Percentiles rank a stretch among this genome's conserved stretches.
phyloP scores from a whole-genome alignment of 2,113 vertebrate genomes.

The Actenoides hombroni region DNA sequence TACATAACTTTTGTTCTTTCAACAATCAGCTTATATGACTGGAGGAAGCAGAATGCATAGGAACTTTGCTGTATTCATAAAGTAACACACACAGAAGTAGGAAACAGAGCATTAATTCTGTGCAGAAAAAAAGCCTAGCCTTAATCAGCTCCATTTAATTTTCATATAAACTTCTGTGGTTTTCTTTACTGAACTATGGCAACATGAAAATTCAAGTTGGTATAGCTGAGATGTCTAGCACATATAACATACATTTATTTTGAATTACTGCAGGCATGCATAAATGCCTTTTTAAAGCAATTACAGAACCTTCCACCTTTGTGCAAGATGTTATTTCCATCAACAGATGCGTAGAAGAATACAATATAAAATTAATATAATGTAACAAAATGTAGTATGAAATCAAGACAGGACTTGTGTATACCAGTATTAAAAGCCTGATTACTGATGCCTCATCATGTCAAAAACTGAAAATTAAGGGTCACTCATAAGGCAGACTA shows the following conservation, averaged over 20 bases:
- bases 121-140: background rate
- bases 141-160: background rate
- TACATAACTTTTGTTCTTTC: background rate
- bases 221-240: background rate
- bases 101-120: background rate
- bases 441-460: background rate
- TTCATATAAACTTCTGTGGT: background rate
- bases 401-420: background rate
- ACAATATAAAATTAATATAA: background rate
- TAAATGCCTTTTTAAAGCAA: background rate
- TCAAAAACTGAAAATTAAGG: slow-evolving; percentile 27
- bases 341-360: background rate
- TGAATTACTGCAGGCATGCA: background rate
- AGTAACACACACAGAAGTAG: background rate
- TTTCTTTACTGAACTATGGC: background rate
- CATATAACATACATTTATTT: background rate
- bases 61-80: background rate
- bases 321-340: background rate
- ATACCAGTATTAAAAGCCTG: background rate
- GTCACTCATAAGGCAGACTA: background rate
- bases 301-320: background rate
- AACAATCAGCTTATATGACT: background rate
- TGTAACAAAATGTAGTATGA: background rate
- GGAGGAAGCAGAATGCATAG: background rate
- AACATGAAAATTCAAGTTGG: background rate